These are phyloP conservation scores for Margarornis squamiger DNA, from an alignment of 2,797 vertebrate species.

Conservation along the genomic window DNA sequence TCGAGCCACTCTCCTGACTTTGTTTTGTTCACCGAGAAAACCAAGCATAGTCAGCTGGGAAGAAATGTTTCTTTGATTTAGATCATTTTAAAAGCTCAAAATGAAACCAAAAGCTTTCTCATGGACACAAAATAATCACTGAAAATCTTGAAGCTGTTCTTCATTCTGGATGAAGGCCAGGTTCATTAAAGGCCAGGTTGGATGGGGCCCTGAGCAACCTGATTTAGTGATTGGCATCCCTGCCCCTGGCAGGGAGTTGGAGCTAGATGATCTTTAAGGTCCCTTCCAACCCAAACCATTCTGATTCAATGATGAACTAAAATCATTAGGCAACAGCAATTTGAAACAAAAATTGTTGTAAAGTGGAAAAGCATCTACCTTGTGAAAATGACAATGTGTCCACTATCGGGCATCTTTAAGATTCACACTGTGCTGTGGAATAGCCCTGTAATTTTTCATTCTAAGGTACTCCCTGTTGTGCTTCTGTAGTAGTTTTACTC, in stretches of 20 bases:
- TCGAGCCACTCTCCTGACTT: fast-evolving
- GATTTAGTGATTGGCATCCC: not conserved
- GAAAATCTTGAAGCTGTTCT: not conserved
- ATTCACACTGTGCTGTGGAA: not conserved
- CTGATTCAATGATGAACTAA: not conserved
- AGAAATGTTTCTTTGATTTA: not conserved
- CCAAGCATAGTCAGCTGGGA: not conserved
- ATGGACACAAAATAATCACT: not conserved
- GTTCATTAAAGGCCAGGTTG: not conserved
- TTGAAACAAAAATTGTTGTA: not conserved
- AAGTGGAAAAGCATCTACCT: not conserved
- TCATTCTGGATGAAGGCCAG: not conserved
- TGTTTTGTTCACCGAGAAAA: not conserved
- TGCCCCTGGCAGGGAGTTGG: not conserved
- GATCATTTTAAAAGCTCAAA: not conserved
- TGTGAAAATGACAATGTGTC: not conserved
- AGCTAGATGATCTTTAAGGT: not conserved
- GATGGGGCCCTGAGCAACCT: not conserved
- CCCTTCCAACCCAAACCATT: not conserved
- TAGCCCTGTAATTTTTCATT: not conserved
- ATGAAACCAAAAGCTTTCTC: not conserved
- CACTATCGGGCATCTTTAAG: not conserved
- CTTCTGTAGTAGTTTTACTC: not conserved
- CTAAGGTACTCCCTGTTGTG: not conserved
- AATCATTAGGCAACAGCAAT: not conserved